phyloP scores from a whole-genome alignment of 2,113 vertebrate species.

The Emydocephalus ijimae region DNA sequence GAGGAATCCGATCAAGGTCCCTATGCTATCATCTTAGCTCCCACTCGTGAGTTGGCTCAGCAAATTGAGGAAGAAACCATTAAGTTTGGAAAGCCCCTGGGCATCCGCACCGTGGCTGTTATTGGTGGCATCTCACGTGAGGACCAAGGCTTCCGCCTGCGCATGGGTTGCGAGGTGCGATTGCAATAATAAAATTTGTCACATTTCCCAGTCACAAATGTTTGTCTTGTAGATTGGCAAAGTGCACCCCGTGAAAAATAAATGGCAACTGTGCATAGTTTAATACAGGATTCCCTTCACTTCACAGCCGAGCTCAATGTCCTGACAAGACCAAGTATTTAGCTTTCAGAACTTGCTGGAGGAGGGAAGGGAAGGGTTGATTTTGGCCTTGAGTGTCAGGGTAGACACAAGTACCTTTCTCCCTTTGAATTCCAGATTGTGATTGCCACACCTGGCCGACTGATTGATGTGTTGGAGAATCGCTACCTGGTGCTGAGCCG shows the following conservation, averaged over 20 bases:
- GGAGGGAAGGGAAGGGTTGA: neutral
- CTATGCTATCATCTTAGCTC: constrained; percentile 95
- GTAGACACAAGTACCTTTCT: neutral
- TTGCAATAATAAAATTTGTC: neutral
- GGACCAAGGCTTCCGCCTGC: constrained; percentile 94
- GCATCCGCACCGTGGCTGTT: constrained; percentile 95
- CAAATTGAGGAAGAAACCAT: constrained; percentile 98
- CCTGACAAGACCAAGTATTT: neutral
- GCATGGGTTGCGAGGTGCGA: constrained; percentile 95
- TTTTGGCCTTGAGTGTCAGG: neutral
- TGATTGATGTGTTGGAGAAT: constrained; percentile 96
- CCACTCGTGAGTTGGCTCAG: constrained; percentile 95
- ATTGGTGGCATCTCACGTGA: constrained; percentile 97
- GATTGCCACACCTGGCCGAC: constrained; percentile 91
- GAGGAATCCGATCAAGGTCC: constrained; percentile 97
- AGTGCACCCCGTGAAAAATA: neutral
- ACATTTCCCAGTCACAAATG: neutral
- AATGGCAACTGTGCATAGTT: neutral
- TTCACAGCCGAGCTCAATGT: neutral
- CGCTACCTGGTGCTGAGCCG: constrained; percentile 94
- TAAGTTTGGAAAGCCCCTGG: constrained; percentile 94
- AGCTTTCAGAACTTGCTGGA: fast-evolving
- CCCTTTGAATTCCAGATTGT: constrained; percentile 78
- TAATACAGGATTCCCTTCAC: neutral
- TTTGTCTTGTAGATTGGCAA: neutral